Conservation (phyloP, 2,113 vertebrate species). For the Leucopsar rothschildi region DNA sequence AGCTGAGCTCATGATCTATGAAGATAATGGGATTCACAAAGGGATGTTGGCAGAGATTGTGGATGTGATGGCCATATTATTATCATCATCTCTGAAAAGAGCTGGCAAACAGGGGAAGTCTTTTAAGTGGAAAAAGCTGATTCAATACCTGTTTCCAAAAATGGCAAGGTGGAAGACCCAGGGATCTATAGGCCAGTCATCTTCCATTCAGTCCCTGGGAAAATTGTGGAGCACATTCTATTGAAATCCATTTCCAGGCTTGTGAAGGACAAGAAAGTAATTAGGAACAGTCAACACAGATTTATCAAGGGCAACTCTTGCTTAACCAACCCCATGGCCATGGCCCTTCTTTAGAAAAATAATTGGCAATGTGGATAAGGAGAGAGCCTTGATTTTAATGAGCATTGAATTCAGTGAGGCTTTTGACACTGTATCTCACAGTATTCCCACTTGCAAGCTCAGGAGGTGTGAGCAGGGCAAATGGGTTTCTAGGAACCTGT, state of each 20-base stretch:
- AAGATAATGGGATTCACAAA: not conserved
- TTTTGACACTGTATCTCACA: not conserved
- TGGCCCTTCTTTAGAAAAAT: not conserved
- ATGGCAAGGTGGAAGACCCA: not conserved
- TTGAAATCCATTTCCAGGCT: not conserved
- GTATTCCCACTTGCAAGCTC: not conserved
- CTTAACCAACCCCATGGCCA: not conserved
- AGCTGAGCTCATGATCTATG: accelerated
- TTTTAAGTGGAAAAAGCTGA: not conserved
- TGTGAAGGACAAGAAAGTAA: not conserved
- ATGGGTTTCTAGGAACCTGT: not conserved
- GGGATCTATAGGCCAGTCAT: not conserved
- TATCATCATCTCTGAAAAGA: not conserved
- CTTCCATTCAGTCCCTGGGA: not conserved
- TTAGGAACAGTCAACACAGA: not conserved
- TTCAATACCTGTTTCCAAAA: not conserved
- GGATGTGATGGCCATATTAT: not conserved
- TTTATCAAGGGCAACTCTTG: not conserved
- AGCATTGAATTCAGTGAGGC: not conserved
- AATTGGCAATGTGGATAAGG: not conserved
- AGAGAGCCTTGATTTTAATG: not conserved
- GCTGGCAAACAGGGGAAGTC: not conserved
- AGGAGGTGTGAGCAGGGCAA: not conserved
- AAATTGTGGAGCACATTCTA: not conserved
- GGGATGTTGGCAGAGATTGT: not conserved